Evolutionary conservation across 2,797 vertebrate genomes (phyloP).

Genomic region (Gymnothorax javanicus): DNA sequence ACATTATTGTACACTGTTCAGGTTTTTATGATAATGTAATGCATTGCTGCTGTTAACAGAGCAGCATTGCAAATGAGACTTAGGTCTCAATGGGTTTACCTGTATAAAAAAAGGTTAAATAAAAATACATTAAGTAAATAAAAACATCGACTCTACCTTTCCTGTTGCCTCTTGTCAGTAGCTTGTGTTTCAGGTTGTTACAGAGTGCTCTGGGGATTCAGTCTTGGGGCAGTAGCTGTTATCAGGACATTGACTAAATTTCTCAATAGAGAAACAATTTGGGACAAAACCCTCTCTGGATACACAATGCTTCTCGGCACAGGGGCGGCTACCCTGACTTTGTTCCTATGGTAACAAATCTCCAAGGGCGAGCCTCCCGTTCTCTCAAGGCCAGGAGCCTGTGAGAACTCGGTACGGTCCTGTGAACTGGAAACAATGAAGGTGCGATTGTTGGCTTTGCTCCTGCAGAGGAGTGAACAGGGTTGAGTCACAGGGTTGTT

Average conservation of each 20-base stretch:
- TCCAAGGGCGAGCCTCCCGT: neutral
- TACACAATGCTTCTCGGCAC: neutral
- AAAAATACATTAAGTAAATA: too few relatives aligned
- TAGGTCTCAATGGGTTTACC: too few relatives aligned
- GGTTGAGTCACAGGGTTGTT: neutral
- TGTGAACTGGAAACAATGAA: neutral
- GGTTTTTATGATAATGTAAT: too few relatives aligned
- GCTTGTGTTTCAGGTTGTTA: conserved; percentile 26
- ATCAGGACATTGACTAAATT: neutral
- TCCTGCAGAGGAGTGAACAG: neutral
- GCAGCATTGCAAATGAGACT: too few relatives aligned
- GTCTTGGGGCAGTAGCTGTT: neutral
- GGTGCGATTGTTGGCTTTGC: neutral
- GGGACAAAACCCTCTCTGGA: neutral
- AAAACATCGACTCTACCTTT: neutral
- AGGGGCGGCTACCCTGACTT: neutral
- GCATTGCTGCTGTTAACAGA: too few relatives aligned
- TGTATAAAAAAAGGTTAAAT: too few relatives aligned
- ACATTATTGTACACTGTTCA: too few relatives aligned
- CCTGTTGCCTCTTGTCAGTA: neutral
- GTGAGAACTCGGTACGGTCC: neutral
- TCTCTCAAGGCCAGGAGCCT: neutral
- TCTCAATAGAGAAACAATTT: neutral
- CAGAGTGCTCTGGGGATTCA: neutral
- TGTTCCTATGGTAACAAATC: neutral